phyloP scores from a whole-genome alignment of 2,888 invertebrate genomes.

The Rhagium mordax region DNA sequence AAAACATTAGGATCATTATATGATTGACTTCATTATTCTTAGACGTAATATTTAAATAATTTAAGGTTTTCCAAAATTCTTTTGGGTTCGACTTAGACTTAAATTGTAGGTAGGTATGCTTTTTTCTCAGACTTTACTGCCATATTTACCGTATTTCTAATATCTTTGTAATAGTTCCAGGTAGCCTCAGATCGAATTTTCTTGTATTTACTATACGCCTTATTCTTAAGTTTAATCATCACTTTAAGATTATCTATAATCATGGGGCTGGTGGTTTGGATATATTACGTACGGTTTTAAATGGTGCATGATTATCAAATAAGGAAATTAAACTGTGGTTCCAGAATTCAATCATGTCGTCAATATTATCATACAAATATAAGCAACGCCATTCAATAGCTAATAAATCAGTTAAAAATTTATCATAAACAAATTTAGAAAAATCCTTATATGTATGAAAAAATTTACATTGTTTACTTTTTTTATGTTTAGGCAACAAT shows the following conservation, averaged over 20 bases:
- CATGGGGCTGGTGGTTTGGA: no score
- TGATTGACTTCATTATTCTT: neutral
- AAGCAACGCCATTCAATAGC: no score
- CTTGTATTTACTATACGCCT: neutral
- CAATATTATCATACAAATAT: no score
- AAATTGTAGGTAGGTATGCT: neutral
- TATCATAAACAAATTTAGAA: neutral
- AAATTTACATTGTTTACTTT: neutral
- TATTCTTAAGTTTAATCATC: slow-evolving; percentile 5
- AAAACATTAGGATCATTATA: no score
- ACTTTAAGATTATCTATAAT: neutral
- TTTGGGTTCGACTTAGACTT: neutral
- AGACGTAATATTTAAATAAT: neutral
- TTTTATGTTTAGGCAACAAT: neutral
- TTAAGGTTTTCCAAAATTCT: neutral
- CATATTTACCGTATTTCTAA: neutral
- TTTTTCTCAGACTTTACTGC: neutral
- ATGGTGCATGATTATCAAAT: no score
- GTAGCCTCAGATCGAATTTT: neutral
- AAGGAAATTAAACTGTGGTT: no score
- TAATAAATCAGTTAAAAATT: neutral
- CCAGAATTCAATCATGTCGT: neutral
- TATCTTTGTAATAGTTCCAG: neutral
- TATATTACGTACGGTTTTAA: no score
- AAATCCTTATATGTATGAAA: neutral